Evolutionary conservation across 2,113 vertebrate species (phyloP), one percentile per base, ranked within the genome.

Genomic region (Cairina moschata): DNA sequence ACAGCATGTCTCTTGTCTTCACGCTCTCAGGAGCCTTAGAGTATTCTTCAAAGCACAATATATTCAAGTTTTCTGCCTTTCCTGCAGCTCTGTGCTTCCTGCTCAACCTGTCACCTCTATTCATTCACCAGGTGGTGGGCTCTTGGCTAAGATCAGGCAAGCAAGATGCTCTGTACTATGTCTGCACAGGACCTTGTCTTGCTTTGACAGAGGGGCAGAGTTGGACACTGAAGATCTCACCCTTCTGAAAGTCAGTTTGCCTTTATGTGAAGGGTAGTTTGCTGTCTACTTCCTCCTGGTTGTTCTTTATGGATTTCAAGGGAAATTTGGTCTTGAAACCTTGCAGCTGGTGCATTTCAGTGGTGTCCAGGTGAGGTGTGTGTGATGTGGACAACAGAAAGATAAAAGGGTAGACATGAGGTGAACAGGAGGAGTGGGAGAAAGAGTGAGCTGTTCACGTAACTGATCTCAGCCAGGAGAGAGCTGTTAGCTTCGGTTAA

Each of bases 141-240:
- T 23, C 36, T 29, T 8, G 54, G 58, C 2, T 18, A 3, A 36
- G 38, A 3, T 15, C 40, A 40, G 46, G 25, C 32, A 3, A 6
- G 3, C 10, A 2, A 26, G 7, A 6, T 5, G 8, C 1, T 38
- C 31, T 2, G 1, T 13, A 1, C 4, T 10, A 3, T 2, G 0
- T 34, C 46, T 29, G 6, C 14, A 1, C 0, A 2, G 29, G 36
- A 6, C 15, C 38, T 56, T 21, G 12, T 21, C 22, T 23, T 13
- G 22, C 29, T n/a, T 2, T 8, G 7, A 23, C 16, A 23, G 60
- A 29, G 7, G 32, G 67, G 17, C 48, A 25, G 21, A 2, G 20
- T 4, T 69, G 48, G 50, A 26, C 6, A 17, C 1, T 13, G 38
- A 44, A 22, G 6, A 2, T 13, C 31, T 62, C 52, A 25, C 38